These are phyloP conservation scores for Matsumurasca onukii DNA, from an alignment of 1,140 invertebrate species.

Conservation along the genomic window DNA sequence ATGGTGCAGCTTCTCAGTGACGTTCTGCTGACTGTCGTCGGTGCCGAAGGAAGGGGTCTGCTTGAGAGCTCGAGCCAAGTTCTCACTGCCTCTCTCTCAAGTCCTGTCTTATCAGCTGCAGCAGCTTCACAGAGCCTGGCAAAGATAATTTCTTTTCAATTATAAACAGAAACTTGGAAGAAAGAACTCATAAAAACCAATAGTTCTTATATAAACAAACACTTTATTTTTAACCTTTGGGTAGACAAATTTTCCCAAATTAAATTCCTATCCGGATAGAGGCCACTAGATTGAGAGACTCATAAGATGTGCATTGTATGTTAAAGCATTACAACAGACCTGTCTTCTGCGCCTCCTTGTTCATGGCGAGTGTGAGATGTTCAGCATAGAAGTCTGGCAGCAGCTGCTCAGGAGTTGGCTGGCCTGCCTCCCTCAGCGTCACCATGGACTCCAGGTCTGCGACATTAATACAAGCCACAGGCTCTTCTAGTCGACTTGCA, in stretches of 20 bases:
- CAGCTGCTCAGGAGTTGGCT: conserved; percentile 72
- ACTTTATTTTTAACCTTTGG: no score
- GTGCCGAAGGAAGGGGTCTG: conserved; percentile 86
- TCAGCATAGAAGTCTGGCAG: conserved; percentile 94
- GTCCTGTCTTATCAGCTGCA: conserved; percentile 81
- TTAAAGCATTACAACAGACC: conserved; percentile 51
- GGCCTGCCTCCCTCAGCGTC: conserved; percentile 58
- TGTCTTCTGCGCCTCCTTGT: conserved; percentile 83
- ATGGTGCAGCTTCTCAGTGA: conserved; percentile 87
- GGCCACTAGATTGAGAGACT: no score
- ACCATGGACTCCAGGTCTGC: conserved; percentile 70
- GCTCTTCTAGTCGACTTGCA: conserved; percentile 65
- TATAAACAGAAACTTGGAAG: no score
- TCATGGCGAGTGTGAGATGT: conserved; percentile 91
- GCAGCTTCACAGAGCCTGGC: conserved; percentile 69
- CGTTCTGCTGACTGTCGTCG: conserved; percentile 89
- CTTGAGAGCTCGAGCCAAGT: conserved; percentile 86
- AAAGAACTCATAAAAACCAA: no score
- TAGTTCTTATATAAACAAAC: no score
- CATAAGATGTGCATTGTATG: no score
- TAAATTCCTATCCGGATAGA: no score
- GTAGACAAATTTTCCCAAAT: no score
- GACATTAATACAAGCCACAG: conserved; percentile 69
- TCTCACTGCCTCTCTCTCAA: conserved; percentile 83
- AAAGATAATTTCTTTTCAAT: conserved; percentile 39